Conservation (phyloP, 2,113 vertebrate species). For the Halcyon malimbica region DNA sequence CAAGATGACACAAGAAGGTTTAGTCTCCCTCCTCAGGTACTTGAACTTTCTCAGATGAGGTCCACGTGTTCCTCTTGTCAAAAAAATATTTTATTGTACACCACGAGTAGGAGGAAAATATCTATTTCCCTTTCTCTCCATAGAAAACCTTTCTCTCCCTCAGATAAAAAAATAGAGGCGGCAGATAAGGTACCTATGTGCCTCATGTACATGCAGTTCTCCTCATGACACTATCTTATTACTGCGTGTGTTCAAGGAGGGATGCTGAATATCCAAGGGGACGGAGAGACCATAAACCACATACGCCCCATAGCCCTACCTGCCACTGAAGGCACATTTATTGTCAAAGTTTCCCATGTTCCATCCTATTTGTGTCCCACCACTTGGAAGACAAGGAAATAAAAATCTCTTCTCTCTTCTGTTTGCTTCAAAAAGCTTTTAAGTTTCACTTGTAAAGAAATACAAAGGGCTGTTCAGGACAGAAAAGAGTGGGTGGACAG, state of each 20-base stretch:
- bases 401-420: background rate
- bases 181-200: background rate
- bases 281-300: background rate
- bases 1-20: background rate
- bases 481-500: background rate
- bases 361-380: background rate
- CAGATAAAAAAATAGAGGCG: background rate
- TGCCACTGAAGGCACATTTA: background rate
- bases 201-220: background rate
- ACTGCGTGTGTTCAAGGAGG: background rate
- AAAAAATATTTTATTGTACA: background rate
- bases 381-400: background rate
- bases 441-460: constrained; percentile 32
- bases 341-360: background rate
- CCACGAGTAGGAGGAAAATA: background rate
- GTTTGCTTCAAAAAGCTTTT: background rate
- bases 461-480: background rate
- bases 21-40: background rate
- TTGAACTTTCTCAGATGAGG: background rate
- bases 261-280: background rate
- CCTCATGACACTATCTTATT: background rate
- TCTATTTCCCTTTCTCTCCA: background rate
- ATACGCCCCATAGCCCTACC: background rate
- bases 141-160: background rate
- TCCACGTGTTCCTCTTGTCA: background rate